Conservation (phyloP, 2,888 invertebrate species). For the Parnassius orleans region DNA sequence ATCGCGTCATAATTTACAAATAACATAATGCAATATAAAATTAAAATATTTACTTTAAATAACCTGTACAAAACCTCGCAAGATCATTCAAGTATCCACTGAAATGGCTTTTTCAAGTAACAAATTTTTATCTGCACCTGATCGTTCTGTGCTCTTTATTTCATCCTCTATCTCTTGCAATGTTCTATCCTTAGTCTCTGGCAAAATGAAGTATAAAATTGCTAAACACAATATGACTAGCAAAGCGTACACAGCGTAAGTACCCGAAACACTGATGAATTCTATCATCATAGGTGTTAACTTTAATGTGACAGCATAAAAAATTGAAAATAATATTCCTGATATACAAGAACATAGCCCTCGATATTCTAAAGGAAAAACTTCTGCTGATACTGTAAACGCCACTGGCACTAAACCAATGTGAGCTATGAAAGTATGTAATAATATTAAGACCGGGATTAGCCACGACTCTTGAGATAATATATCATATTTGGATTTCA, state of each 20-base stretch:
- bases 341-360: conserved; percentile 36
- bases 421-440: conserved; percentile 27
- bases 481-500: neutral
- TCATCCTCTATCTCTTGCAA: conserved; percentile 35
- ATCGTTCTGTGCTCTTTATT: conserved; percentile 32
- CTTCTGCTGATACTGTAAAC: conserved; percentile 40
- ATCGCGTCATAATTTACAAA: too few species aligned
- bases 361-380: conserved; percentile 24
- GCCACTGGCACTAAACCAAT: conserved; percentile 40
- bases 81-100: too few species aligned
- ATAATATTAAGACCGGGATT: conserved; percentile 36
- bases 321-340: conserved; percentile 37
- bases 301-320: conserved; percentile 38
- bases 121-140: conserved; percentile 1
- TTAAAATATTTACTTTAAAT: too few species aligned
- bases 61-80: too few species aligned
- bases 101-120: neutral
- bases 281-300: conserved; percentile 42
- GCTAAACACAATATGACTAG: conserved; percentile 27
- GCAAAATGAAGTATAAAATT: too few species aligned
- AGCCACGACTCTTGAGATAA: conserved; percentile 20
- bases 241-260: conserved; percentile 36
- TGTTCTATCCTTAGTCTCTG: too few species aligned
- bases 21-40: too few species aligned
- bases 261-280: conserved; percentile 36